Base-by-base conservation (phyloP, 2,888 invertebrate species). In the Chrysodeixis includens region DNA sequence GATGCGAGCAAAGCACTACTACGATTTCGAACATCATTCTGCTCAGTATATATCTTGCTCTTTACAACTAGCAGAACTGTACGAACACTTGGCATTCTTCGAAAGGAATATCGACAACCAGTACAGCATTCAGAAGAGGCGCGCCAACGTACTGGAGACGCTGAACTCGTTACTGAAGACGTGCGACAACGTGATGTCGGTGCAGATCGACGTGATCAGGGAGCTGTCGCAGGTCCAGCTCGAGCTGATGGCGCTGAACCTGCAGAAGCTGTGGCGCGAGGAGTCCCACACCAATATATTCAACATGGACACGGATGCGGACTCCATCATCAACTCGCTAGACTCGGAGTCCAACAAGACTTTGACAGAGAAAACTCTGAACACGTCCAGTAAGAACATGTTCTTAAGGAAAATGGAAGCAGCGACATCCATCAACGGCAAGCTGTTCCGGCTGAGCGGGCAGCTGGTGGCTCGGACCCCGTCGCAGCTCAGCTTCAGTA, bases 61-160 rank as follows among this genome's bases (percentile, higher is more conserved):
- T 1, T 84, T 96, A 71, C 96, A 96, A 83, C 85, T 96, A 53
- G 97, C 97, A 51, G 96, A 96, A 79, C 86, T 97, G 14, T 97
- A 96, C 83, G 96, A 96, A 77, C 95, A 96, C 81, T 90, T 98
- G 59, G 96, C 97, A 0, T 97, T 97, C 86, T 98, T 97, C 89
- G 97, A 98, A 87, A 92, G 95, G 46, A 96, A 97, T 83, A 92
- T 97, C 51, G 97, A 97, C 69, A 91, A 89, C 69, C 94, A 94
- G 75, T 96, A 96, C 81, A 94, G 90, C 68, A 94, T 96, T 22
- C 96, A 96, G 77, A 96, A 96, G 83, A 91, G 96, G 54, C 89
- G 96, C 20, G 96, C 95, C 1, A 96, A 96, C 58, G 95, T 96
- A 20, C 83, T 96, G 20, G 96, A 96, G 83, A 94, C 95, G 0